Percentiles rank a stretch among this genome's conserved stretches.
Evolutionary conservation across 1,140 invertebrate species (phyloP).

Genomic region (Brachionus sp.): DNA sequence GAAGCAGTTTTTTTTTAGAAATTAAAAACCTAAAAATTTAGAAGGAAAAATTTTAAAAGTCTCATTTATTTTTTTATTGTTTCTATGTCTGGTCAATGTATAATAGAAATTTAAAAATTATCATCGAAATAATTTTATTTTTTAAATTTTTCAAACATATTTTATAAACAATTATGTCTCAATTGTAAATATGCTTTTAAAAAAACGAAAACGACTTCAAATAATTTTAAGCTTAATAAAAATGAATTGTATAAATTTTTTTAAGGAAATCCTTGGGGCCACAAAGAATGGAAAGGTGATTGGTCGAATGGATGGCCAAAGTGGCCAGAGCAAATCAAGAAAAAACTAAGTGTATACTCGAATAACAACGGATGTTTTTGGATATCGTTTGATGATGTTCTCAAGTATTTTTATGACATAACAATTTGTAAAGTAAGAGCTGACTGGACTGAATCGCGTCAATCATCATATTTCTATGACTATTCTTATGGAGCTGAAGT

Average conservation of each 20-base stretch:
- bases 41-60: too few relatives aligned
- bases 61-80: too few relatives aligned
- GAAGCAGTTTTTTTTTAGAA: too few relatives aligned
- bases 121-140: too few relatives aligned
- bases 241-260: not conserved
- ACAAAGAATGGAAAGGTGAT: conserved; percentile 41
- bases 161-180: too few relatives aligned
- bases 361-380: conserved; percentile 44
- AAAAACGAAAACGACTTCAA: too few relatives aligned
- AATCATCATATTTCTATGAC: conserved; percentile 37
- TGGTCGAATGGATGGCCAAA: conserved; percentile 5
- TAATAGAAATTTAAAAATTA: too few relatives aligned
- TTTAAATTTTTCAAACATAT: too few relatives aligned
- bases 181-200: too few relatives aligned
- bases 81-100: too few relatives aligned
- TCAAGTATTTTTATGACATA: conserved; percentile 45
- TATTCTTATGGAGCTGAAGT: conserved; percentile 24
- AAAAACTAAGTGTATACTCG: conserved; percentile 38
- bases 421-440: conserved; percentile 41
- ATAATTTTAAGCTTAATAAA: too few relatives aligned
- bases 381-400: conserved; percentile 40
- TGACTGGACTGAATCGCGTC: conserved; percentile 41
- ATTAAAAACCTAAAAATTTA: too few relatives aligned
- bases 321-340: conserved; percentile 25
- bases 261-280: conserved; percentile 44